phyloP scores from a whole-genome alignment of 2,797 vertebrate species.

The Gallirallus australis region DNA sequence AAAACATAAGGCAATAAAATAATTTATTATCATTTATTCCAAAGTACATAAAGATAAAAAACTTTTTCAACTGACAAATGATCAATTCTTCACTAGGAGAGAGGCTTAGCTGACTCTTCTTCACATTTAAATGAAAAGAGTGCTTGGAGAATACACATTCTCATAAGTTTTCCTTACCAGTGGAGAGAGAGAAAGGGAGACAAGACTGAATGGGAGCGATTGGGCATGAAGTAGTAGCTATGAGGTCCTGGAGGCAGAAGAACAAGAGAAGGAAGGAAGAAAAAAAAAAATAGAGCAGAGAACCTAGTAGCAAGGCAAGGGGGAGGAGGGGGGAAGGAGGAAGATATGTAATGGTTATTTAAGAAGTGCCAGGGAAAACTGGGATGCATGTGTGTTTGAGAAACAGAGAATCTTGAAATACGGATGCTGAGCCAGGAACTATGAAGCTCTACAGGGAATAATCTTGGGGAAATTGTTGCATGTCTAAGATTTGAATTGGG shows the following conservation, averaged over 20 bases:
- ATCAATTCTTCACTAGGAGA: neutral
- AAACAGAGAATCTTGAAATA: neutral
- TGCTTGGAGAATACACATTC: conserved; percentile 45
- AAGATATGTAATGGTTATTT: neutral
- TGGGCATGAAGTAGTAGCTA: conserved; percentile 75
- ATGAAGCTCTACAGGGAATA: neutral
- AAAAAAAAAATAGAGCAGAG: conserved; percentile 31
- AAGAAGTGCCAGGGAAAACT: conserved; percentile 9
- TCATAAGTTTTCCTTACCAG: conserved; percentile 65
- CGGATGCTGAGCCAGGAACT: neutral
- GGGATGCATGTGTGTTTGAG: neutral
- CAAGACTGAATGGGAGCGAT: conserved; percentile 71
- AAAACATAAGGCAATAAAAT: neutral
- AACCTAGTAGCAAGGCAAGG: conserved; percentile 21
- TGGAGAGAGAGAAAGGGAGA: conserved; percentile 64
- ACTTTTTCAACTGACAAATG: conserved; percentile 42
- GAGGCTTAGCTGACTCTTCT: conserved; percentile 25
- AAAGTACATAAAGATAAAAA: conserved; percentile 10
- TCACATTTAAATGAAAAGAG: conserved; percentile 51
- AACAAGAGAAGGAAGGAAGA: conserved; percentile 37
- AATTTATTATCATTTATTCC: neutral
- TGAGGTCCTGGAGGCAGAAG: conserved; percentile 65
- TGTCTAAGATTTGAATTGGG: neutral
- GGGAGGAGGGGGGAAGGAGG: neutral
- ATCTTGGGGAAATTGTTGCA: neutral